phyloP scores from a whole-genome alignment of 2,888 invertebrate genomes.

The Coleophora deauratella region DNA sequence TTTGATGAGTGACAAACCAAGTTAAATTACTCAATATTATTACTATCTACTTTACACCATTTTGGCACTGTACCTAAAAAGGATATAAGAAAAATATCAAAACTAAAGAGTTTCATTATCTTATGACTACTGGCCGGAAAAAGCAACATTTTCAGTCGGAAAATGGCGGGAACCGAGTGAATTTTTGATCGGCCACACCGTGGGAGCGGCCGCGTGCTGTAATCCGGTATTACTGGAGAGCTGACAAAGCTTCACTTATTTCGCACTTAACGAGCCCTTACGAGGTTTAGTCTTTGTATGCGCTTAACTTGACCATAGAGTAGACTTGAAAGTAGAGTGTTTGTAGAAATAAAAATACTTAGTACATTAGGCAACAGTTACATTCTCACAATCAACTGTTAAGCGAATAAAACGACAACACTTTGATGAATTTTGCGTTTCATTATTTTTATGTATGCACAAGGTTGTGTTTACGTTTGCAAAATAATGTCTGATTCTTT shows the following conservation, averaged over 20 bases:
- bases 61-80: too few relatives aligned
- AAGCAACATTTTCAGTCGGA: background rate
- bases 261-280: constrained; percentile 44
- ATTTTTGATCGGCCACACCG: constrained; percentile 2
- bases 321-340: constrained; percentile 7
- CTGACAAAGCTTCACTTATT: constrained; percentile 39
- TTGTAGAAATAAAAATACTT: background rate
- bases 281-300: constrained; percentile 40
- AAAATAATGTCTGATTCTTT: too few relatives aligned
- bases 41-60: too few relatives aligned
- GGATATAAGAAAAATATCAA: too few relatives aligned
- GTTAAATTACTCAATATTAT: too few relatives aligned
- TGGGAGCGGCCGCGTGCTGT: constrained; percentile 9
- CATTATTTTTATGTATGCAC: too few relatives aligned
- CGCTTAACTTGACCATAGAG: constrained; percentile 33
- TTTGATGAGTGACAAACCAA: too few relatives aligned
- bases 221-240: constrained; percentile 26
- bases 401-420: too few relatives aligned
- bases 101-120: too few relatives aligned
- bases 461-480: too few relatives aligned
- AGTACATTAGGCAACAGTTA: background rate
- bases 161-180: background rate
- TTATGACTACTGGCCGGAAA: background rate
- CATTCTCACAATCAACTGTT: too few relatives aligned
- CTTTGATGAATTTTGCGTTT: too few relatives aligned